Percentiles rank a stretch among this genome's conserved stretches.
Evolutionary conservation across 1,140 invertebrate species (phyloP).

Genomic region (Bradysia coprophila): DNA sequence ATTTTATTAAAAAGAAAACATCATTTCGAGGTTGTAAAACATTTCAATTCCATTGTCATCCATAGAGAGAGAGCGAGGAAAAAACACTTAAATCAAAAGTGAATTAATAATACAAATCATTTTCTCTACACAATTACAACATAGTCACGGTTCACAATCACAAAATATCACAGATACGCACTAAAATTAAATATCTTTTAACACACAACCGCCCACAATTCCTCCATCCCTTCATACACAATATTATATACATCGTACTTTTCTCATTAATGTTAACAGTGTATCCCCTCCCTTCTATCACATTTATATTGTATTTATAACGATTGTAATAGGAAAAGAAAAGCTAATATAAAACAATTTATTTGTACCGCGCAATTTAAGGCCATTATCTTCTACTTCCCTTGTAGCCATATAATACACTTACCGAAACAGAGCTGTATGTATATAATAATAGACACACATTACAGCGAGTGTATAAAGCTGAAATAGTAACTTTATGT

Average conservation of each 20-base stretch:
- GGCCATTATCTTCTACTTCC: neutral
- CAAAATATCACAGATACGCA: too few species aligned
- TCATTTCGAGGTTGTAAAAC: neutral
- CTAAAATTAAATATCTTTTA: too few species aligned
- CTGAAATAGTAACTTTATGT: neutral
- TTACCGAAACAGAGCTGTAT: neutral
- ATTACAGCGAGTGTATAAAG: too few species aligned
- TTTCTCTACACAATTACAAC: too few species aligned
- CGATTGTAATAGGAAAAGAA: neutral
- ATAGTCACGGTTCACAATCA: too few species aligned
- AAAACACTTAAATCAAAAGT: too few species aligned
- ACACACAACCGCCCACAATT: too few species aligned
- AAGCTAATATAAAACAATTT: neutral
- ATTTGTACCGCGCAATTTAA: neutral
- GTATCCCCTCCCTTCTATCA: neutral
- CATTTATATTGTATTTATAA: neutral
- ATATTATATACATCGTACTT: too few species aligned
- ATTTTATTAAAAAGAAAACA: neutral
- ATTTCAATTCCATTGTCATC: neutral
- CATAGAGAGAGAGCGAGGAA: neutral
- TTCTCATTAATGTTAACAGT: too few species aligned
- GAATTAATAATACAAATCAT: too few species aligned
- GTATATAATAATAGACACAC: too few species aligned
- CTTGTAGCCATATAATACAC: neutral
- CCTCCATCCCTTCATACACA: too few species aligned